These are phyloP conservation scores for Procavia capensis DNA, from an alignment of 2,113 vertebrate genomes.

Conservation along the genomic window DNA sequence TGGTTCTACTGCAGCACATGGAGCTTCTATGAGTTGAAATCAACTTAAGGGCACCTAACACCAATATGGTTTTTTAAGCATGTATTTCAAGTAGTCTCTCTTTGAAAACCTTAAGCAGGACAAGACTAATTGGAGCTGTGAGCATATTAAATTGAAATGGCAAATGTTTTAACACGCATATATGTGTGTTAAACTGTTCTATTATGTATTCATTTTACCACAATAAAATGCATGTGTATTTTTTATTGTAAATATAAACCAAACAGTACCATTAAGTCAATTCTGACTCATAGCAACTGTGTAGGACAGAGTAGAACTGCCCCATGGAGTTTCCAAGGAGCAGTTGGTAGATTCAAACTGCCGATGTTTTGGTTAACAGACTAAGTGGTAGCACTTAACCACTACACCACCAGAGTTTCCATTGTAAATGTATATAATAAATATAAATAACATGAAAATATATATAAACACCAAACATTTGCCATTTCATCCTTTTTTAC, in stretches of 20 bases:
- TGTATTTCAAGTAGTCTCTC: background rate
- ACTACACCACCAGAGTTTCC: too few relatives aligned
- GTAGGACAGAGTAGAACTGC: too few relatives aligned
- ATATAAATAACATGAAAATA: background rate
- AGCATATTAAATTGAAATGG: background rate
- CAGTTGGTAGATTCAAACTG: too few relatives aligned
- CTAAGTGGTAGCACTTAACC: too few relatives aligned
- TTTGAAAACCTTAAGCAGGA: background rate
- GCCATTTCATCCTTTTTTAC: background rate
- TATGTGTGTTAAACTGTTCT: background rate
- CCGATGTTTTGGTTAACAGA: too few relatives aligned
- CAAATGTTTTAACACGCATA: background rate
- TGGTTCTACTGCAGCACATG: background rate
- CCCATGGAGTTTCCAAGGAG: too few relatives aligned
- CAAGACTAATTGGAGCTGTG: background rate
- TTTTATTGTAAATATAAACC: background rate
- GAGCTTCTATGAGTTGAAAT: background rate
- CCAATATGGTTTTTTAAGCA: background rate
- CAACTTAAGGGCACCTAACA: background rate
- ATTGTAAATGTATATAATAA: too few relatives aligned
- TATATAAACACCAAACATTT: background rate
- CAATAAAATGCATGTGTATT: background rate
- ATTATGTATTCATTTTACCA: background rate
- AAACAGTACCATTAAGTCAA: too few relatives aligned
- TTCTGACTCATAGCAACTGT: too few relatives aligned